Evolutionary conservation across 2,888 invertebrate genomes (phyloP), one percentile per base, ranked within the genome.

Genomic region (Orchesellides sinensis): DNA sequence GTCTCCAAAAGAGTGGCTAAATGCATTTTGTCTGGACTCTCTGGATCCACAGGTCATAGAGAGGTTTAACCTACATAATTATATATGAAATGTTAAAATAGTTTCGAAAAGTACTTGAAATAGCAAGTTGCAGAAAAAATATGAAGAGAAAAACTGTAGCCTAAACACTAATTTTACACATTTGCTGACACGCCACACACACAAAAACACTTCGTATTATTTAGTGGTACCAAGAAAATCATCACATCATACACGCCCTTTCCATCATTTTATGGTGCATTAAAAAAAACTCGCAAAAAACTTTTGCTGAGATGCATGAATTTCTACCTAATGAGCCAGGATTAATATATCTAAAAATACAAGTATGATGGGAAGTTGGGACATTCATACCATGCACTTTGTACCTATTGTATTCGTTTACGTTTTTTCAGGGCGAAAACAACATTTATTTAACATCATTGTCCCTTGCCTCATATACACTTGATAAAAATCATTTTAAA

Each of bases 11-110:
- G 79, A 61, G 79, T 70, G 70, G 63, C 52, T 79, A 79, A 79
- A 79, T 79, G 79, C 79, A 79, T 70, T 52, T 52, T 40, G 70
- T 79, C 79, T 79, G 79, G 19, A 68, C 59, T 68, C 77, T 45
- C 6, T n/a, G 12, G 4, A 29, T 61, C 10, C n/a, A 3, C 12
- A 61, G 4, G 1, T 32, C n/a, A 61, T 54, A 23, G 2, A 61
- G 17, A 47, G 8, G 4, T 47, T 10, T 12, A n/a, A 47, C n/a
- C n/a, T 47, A 14, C 4, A 6, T 47, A 47, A 6, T 35, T 47
- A 47, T n/a, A n/a, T n/a, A n/a, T n/a, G n/a, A n/a, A n/a, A n/a
- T n/a, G n/a, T n/a, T n/a, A n/a, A n/a, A n/a, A n/a, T n/a, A n/a
- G n/a, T n/a, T n/a, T n/a, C n/a, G n/a, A n/a, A n/a, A n/a, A n/a